A percentile compares a stretch with the other conserved stretches of the same genome.
phyloP scores from a whole-genome alignment of 2,113 vertebrate species.

The Triplophysa siluroides region DNA sequence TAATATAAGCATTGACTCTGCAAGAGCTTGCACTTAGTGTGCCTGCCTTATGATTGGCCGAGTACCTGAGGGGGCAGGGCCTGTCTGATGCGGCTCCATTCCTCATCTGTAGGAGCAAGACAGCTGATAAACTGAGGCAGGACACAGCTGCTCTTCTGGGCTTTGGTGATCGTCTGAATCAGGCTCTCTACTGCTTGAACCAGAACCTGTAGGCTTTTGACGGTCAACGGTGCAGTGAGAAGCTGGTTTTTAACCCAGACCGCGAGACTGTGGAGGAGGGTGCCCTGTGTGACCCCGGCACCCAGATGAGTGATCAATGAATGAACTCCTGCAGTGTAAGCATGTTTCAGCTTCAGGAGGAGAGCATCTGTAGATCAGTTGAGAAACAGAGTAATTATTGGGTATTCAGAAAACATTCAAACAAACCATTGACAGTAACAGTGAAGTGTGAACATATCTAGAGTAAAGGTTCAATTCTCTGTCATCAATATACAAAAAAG shows the following conservation, averaged over 20 bases:
- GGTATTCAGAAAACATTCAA: background rate
- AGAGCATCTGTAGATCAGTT: slow-evolving; percentile 76
- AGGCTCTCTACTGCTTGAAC: slow-evolving; percentile 79
- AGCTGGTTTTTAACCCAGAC: slow-evolving; percentile 87
- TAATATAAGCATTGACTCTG: background rate
- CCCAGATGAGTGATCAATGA: slow-evolving; percentile 78
- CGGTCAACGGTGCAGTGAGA: slow-evolving; percentile 75
- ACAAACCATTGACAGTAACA: too few relatives aligned
- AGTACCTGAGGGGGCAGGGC: slow-evolving; percentile 84
- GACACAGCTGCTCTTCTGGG: slow-evolving; percentile 66
- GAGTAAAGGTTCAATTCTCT: too few relatives aligned
- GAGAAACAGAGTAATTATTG: background rate
- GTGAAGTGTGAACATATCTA: too few relatives aligned
- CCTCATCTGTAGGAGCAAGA: slow-evolving; percentile 73
- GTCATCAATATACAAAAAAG: too few relatives aligned
- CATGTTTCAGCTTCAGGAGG: slow-evolving; percentile 81
- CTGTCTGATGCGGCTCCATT: slow-evolving; percentile 82
- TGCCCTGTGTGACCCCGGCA: slow-evolving; percentile 70
- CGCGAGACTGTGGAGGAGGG: slow-evolving; percentile 82
- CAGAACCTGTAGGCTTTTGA: slow-evolving; percentile 87
- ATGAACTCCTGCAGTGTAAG: slow-evolving; percentile 81
- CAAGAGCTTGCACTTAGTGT: background rate
- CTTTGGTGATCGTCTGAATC: slow-evolving; percentile 74
- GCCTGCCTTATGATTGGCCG: background rate
- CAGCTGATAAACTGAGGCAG: slow-evolving; percentile 71